A percentile compares a stretch with the other conserved stretches of the same genome.
Conservation (phyloP, 2,113 vertebrate species). For the Mesocricetus auratus region DNA sequence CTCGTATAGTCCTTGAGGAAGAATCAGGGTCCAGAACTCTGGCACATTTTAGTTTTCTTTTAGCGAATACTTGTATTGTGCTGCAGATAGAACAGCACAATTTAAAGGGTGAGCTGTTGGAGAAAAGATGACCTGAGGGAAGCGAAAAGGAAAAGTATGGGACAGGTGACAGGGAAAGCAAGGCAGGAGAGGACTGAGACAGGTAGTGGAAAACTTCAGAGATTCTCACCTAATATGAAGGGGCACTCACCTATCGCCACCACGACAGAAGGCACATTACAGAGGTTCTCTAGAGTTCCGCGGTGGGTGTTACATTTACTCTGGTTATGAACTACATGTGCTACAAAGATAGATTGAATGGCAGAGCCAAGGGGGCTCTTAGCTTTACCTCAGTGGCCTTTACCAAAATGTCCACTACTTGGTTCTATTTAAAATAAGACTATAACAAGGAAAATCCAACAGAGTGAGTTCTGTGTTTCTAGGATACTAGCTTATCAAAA, state of each 20-base stretch:
- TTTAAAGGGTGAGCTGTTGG: not conserved
- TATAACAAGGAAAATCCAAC: not conserved
- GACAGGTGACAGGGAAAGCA: not conserved
- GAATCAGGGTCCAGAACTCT: not conserved
- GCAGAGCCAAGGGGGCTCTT: not conserved
- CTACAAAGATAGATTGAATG: not conserved
- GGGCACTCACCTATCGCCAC: not conserved
- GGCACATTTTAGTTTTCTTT: not conserved
- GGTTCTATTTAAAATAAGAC: slow-evolving; percentile 7
- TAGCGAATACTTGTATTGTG: not conserved
- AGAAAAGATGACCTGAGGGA: not conserved
- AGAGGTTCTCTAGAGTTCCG: not conserved
- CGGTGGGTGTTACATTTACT: not conserved
- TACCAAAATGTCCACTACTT: not conserved
- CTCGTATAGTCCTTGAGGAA: not conserved
- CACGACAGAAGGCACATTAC: not conserved
- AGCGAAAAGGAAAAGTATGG: not conserved
- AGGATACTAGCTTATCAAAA: not conserved
- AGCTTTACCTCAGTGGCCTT: not conserved
- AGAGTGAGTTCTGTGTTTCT: not conserved
- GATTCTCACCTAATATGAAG: not conserved
- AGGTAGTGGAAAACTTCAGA: not conserved
- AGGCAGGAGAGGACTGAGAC: not conserved
- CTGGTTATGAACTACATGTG: not conserved
- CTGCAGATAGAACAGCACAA: not conserved